Conservation (phyloP, 1,140 invertebrate genomes). For the Triops longicaudatus region DNA sequence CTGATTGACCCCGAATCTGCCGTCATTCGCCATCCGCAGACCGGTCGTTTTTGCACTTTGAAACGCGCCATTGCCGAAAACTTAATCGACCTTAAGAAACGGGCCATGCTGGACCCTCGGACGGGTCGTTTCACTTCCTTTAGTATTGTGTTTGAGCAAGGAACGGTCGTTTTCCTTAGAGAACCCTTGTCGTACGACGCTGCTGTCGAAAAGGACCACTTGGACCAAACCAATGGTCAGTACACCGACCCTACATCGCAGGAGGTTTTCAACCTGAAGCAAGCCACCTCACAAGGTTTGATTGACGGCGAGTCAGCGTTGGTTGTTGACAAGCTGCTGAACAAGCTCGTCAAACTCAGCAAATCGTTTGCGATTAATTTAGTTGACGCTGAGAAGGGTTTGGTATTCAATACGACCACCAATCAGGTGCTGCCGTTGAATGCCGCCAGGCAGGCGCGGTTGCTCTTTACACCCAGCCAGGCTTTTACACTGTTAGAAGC, state of each 20-base stretch:
- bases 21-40: constrained; percentile 66
- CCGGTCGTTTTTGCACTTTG: constrained; percentile 61
- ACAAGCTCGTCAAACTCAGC: constrained; percentile 67
- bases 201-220: constrained; percentile 59
- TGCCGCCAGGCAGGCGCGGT: constrained; percentile 62
- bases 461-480: constrained; percentile 63
- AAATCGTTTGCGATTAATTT: constrained; percentile 77
- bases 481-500: constrained; percentile 71
- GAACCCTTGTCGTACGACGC: constrained; percentile 66
- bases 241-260: constrained; percentile 63
- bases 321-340: constrained; percentile 75
- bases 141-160: constrained; percentile 63
- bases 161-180: constrained; percentile 55
- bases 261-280: constrained; percentile 65
- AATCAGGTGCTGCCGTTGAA: constrained; percentile 66
- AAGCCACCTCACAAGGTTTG: constrained; percentile 68
- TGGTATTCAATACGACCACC: constrained; percentile 68
- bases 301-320: constrained; percentile 79
- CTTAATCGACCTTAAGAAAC: constrained; percentile 56
- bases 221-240: constrained; percentile 62
- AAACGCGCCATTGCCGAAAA: constrained; percentile 59
- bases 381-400: constrained; percentile 76
- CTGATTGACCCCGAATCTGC: constrained; percentile 65
- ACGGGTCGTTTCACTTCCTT: constrained; percentile 54
- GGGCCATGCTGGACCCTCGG: constrained; percentile 57